Evolutionary conservation across 2,888 invertebrate genomes (phyloP).

Genomic region (Diploptera punctata): DNA sequence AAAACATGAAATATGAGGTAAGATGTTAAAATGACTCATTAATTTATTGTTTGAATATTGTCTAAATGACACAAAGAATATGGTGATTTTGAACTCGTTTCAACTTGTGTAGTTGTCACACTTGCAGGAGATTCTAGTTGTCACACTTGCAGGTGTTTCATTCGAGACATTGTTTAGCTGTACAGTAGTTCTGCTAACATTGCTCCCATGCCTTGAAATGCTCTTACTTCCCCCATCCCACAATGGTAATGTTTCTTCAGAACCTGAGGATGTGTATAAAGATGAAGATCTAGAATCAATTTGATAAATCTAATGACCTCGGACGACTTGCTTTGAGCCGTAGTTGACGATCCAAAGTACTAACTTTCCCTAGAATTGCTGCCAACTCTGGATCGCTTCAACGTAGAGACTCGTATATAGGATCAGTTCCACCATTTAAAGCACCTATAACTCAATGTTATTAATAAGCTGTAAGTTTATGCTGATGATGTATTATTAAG

Average conservation of each 20-base stretch:
- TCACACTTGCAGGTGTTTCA: constrained; percentile 1
- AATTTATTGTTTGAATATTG: no score
- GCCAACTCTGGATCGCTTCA: constrained; percentile 86
- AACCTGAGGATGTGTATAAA: constrained; percentile 83
- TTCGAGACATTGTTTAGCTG: background rate
- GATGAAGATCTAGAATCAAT: constrained; percentile 85
- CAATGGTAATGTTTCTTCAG: constrained; percentile 71
- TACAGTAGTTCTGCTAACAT: constrained; percentile 17
- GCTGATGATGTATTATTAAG: no score
- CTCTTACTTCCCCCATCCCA: constrained; percentile 48
- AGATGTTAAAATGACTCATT: no score
- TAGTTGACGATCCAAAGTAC: constrained; percentile 79
- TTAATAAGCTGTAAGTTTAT: no score
- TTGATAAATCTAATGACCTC: constrained; percentile 80
- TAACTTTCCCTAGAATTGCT: constrained; percentile 82
- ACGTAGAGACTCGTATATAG: constrained; percentile 76
- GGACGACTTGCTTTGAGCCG: constrained; percentile 85
- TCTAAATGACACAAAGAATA: no score
- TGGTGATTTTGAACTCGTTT: constrained; percentile 5
- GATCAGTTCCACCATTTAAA: constrained; percentile 61
- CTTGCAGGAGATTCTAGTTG: background rate
- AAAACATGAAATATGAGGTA: no score
- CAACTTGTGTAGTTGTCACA: background rate
- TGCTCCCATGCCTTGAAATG: constrained; percentile 31
- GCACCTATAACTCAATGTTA: no score